These are phyloP conservation scores for Didymodactylos carnosus DNA, from an alignment of 2,888 invertebrate genomes.

Conservation along the genomic window DNA sequence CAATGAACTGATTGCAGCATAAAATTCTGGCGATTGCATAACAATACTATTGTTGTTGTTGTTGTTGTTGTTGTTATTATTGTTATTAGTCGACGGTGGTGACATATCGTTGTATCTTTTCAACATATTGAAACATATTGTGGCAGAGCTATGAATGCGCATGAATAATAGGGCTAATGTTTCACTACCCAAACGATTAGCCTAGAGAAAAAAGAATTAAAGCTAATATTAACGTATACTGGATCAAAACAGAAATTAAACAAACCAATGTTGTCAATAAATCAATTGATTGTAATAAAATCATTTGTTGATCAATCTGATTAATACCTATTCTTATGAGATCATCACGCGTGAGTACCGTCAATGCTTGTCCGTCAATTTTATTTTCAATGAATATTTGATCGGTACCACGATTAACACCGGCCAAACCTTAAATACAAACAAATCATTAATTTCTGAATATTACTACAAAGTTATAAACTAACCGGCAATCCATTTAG, in stretches of 20 bases:
- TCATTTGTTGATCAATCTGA: constrained; percentile 75
- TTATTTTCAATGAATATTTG: constrained; percentile 51
- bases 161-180: constrained; percentile 63
- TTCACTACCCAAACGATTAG: constrained; percentile 71
- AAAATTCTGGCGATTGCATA: not conserved
- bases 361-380: constrained; percentile 58
- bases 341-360: constrained; percentile 66
- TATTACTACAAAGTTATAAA: not conserved
- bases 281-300: constrained; percentile 73
- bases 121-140: not conserved
- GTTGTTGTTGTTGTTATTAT: no score
- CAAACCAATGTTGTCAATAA: constrained; percentile 67
- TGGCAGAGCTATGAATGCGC: not conserved
- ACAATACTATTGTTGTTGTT: not conserved
- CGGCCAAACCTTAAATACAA: not conserved
- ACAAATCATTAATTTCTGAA: not conserved
- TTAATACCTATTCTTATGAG: constrained; percentile 63
- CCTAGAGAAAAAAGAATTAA: constrained; percentile 42
- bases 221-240: no score
- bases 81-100: no score
- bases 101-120: not conserved
- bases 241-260: no score
- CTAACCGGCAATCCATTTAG: not conserved
- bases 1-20: not conserved
- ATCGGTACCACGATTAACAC: not conserved